Base-by-base conservation (phyloP, 2,888 invertebrate genomes). In the Furcula furcula region DNA sequence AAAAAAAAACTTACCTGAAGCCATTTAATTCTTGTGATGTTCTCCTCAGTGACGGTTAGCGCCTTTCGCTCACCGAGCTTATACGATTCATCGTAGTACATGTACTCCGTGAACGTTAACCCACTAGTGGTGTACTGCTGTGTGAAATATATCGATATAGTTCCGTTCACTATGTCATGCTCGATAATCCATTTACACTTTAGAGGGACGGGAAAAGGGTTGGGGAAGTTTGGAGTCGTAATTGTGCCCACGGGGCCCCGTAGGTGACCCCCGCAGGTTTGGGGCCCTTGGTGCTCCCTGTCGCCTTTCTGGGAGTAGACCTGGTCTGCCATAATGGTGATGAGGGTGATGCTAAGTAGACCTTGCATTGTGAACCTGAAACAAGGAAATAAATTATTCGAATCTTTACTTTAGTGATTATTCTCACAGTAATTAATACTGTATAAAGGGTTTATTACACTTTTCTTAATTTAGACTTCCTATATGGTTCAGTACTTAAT, bases 41-140 rank as follows among this genome's bases (percentile, higher is more conserved):
- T 94, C 59, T 94, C 93, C 58, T 94, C 94, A 19, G 93, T 94
- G 36, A 95, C 91, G 25, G 91, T 91, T 59, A 93, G 91, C 23
- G 94, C 91, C 35, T 92, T 77, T 35, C 91, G 89, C 39, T 93
- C 93, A 1, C 92, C 93, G 47, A 92, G 89, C 68, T 93, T 93
- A 54, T 91, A 91, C 34, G 92, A 90, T 29, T 92, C 91, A 50
- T 93, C 93, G 68, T 94, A 94, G 57, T 93, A 93, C 76, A 92
- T 91, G 65, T 94, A 94, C 70, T 94, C 94, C 15, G 93, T 94
- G 71, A 95, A 94, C 29, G 91, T 92, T 5, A 95, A 78, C 0
- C 95, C 95, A 60, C 93, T 93, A 54, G 93, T 92, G 25, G 95
- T 94, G 85, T 94, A 97, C 57, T 96, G 92, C 69, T 97, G 97